Base-by-base conservation (phyloP, 1,140 invertebrate genomes). In the Chrysomallon squamiferum region DNA sequence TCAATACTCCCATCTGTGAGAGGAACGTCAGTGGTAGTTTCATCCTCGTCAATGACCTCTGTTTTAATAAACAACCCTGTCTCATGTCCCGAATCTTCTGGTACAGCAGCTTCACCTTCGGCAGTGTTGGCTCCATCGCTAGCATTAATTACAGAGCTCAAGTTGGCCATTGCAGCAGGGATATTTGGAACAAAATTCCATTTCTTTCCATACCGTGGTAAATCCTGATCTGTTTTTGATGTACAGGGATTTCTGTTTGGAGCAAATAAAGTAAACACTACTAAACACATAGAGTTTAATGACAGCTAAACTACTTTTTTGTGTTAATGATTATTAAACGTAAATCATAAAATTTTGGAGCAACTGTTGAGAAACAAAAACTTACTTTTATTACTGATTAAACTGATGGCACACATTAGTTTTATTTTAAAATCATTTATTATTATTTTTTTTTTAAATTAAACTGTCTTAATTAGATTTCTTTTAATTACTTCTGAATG, bases 161-260 rank as follows among this genome's bases (percentile, higher is more conserved):
- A 5, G 35, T 38, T 38, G 9, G 62, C 73, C 25, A 69, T 54
- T 25, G 73, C 68, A 18, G 74, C 72, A 25, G 74, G 71, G 38
- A 76, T 71, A 62, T 76, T 76, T 32, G 69, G 68, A 5, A 68
- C 57, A 59, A 69, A 76, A 0, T 66, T 67, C 81, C 77, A 81
- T 29, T 69, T 75, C 65, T 81, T 83, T 13, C 76, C 76, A 67
- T 85, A 85, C 13, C 81, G 64, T 33, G 83, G 83, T 18, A 82
- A 68, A 57, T 82, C 80, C 30, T 69, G 65, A 66, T 84, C 81
- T 9, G 72, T 69, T 63, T 83, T 83, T 2, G 67, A 45, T 20
- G 73, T 75, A 74, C 83, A 85, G 1, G 81, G 77, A 13, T 71
- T 74, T 60, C 83, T 85, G 50, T n/a, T n/a, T n/a, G n/a, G n/a